phyloP scores from a whole-genome alignment of 2,797 vertebrate genomes.

The Sebastes matsubarae region DNA sequence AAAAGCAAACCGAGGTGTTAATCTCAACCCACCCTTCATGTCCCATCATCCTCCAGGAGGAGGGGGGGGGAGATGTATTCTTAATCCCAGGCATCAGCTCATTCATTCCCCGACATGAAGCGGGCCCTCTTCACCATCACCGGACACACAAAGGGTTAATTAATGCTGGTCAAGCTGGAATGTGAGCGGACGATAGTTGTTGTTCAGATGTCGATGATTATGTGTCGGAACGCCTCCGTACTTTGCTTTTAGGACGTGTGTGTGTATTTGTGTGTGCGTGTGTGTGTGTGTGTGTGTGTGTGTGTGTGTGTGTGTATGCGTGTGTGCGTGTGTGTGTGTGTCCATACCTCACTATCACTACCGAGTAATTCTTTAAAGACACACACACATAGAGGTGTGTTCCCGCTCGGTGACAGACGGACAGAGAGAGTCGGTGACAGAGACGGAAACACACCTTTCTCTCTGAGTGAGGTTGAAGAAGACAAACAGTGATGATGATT shows the following conservation, averaged over 20 bases:
- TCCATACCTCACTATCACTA: conserved; percentile 11
- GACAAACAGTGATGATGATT: not conserved
- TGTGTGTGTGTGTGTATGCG: not conserved
- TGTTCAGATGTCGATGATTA: conserved; percentile 1
- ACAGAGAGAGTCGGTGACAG: conserved; percentile 1
- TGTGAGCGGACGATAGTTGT: not conserved
- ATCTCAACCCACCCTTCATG: conserved; percentile 57
- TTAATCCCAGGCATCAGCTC: conserved; percentile 58
- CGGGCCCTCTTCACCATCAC: conserved; percentile 10
- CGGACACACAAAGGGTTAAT: conserved; percentile 48
- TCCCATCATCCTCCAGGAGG: conserved; percentile 50
- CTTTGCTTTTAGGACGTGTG: not conserved
- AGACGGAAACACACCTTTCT: conserved; percentile 28
- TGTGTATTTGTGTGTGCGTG: not conserved
- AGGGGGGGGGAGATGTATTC: not conserved
- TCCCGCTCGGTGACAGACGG: not conserved
- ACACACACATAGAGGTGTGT: not conserved
- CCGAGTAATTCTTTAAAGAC: conserved; percentile 1
- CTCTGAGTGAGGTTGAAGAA: conserved; percentile 15
- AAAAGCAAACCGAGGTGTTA: conserved; percentile 72
- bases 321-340: not conserved
- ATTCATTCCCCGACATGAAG: conserved; percentile 45
- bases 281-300: not conserved
- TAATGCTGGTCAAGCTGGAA: conserved; percentile 44
- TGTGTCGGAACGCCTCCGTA: not conserved